Evolutionary conservation across 2,113 vertebrate genomes (phyloP).

Genomic region (Anarrhichthys ocellatus): DNA sequence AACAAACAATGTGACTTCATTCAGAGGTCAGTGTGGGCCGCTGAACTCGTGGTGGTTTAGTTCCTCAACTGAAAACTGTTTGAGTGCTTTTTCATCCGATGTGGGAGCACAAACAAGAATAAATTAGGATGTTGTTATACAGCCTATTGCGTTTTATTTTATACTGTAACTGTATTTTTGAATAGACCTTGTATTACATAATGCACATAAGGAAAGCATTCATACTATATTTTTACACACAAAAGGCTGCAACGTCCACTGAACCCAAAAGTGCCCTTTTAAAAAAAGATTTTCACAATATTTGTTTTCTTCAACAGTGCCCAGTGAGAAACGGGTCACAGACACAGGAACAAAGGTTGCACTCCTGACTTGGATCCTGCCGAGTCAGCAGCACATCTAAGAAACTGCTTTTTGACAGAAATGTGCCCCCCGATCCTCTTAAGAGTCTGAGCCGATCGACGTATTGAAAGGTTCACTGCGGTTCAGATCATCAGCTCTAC

Average conservation of each 20-base stretch:
- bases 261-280: neutral
- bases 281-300: neutral
- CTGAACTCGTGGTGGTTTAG: neutral
- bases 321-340: neutral
- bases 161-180: neutral
- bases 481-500: no score
- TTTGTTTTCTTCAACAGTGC: slow-evolving; percentile 5
- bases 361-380: neutral
- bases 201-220: neutral
- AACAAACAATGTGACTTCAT: neutral
- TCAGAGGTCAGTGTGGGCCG: neutral
- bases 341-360: neutral
- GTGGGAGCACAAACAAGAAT: neutral
- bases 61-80: neutral
- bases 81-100: neutral
- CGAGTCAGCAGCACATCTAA: slow-evolving; percentile 3
- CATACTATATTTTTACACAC: neutral
- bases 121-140: neutral
- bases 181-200: neutral
- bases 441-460: neutral
- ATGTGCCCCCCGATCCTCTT: neutral
- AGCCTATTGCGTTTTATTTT: neutral
- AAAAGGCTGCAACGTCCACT: neutral
- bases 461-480: neutral
- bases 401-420: neutral